These are phyloP conservation scores for Drosophila parvula DNA, from an alignment of 1,140 invertebrate species.

Conservation along the genomic window DNA sequence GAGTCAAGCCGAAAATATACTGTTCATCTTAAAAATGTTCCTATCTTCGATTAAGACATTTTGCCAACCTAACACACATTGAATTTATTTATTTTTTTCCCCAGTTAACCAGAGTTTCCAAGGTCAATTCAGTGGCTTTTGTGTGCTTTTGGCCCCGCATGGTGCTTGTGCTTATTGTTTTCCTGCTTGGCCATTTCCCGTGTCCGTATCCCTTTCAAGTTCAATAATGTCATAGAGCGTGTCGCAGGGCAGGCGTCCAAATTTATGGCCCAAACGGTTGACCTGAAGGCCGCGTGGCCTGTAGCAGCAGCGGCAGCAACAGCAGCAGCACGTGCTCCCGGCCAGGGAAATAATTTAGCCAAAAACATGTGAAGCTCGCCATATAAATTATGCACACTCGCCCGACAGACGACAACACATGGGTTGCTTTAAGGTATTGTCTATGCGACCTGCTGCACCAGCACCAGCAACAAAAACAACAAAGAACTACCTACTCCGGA, in stretches of 20 bases:
- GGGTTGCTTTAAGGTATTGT: constrained; percentile 72
- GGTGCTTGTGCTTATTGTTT: constrained; percentile 31
- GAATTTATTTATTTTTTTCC: background rate
- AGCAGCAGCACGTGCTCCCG: constrained; percentile 59
- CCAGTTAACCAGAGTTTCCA: constrained; percentile 32
- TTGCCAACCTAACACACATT: background rate
- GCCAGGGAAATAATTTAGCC: constrained; percentile 77
- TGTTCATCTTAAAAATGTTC: background rate
- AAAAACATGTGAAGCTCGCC: constrained; percentile 78
- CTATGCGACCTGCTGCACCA: constrained; percentile 66
- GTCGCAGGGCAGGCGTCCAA: constrained; percentile 77
- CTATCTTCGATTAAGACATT: background rate
- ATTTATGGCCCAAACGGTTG: constrained; percentile 78
- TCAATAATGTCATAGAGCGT: constrained; percentile 80
- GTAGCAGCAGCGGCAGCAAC: constrained; percentile 17
- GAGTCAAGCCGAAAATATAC: too few species aligned
- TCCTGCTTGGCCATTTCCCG: constrained; percentile 44
- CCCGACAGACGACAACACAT: constrained; percentile 48
- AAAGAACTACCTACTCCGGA: constrained; percentile 39
- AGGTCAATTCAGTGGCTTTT: constrained; percentile 69
- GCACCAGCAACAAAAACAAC: constrained; percentile 22
- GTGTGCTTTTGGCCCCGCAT: constrained; percentile 42
- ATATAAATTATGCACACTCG: constrained; percentile 77
- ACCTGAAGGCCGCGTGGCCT: constrained; percentile 62
- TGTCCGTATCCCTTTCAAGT: constrained; percentile 69